Evolutionary conservation across 2,888 invertebrate genomes (phyloP).

Genomic region (Tetragnatha montana): DNA sequence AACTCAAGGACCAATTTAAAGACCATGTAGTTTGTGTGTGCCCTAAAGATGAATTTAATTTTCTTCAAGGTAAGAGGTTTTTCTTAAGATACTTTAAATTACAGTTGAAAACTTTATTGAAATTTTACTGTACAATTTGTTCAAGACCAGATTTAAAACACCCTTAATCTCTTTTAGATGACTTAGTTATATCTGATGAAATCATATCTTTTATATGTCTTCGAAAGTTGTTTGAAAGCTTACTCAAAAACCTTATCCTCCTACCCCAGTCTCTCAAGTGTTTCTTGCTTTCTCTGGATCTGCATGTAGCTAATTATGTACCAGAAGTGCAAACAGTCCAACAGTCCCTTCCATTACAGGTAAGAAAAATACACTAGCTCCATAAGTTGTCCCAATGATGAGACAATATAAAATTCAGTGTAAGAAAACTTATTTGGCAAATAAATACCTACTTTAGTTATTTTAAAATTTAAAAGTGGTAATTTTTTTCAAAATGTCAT

Average conservation of each 20-base stretch:
- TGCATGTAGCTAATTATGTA: constrained; percentile 47
- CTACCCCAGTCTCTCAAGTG: constrained; percentile 43
- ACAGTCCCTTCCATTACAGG: constrained; percentile 51
- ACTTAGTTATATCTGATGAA: constrained; percentile 48
- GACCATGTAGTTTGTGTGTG: constrained; percentile 47
- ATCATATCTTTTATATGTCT: constrained; percentile 47
- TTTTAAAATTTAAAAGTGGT: not conserved
- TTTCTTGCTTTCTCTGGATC: constrained; percentile 36
- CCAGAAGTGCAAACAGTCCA: constrained; percentile 50
- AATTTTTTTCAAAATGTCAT: not conserved
- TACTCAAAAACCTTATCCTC: constrained; percentile 31
- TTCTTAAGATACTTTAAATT: not conserved
- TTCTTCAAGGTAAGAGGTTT: constrained; percentile 29
- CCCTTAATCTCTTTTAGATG: constrained; percentile 23
- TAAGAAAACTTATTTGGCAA: no score
- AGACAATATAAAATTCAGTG: no score
- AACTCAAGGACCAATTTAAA: constrained; percentile 31
- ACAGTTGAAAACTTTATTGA: no score
- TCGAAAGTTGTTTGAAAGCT: constrained; percentile 37
- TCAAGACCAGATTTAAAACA: no score
- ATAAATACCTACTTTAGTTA: no score
- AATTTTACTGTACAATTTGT: not conserved
- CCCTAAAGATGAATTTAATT: constrained; percentile 44
- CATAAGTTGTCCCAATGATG: no score
- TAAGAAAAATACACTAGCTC: not conserved